Percentiles rank a stretch among this genome's conserved stretches.
phyloP scores from a whole-genome alignment of 2,797 vertebrate species.

The Anableps anableps region DNA sequence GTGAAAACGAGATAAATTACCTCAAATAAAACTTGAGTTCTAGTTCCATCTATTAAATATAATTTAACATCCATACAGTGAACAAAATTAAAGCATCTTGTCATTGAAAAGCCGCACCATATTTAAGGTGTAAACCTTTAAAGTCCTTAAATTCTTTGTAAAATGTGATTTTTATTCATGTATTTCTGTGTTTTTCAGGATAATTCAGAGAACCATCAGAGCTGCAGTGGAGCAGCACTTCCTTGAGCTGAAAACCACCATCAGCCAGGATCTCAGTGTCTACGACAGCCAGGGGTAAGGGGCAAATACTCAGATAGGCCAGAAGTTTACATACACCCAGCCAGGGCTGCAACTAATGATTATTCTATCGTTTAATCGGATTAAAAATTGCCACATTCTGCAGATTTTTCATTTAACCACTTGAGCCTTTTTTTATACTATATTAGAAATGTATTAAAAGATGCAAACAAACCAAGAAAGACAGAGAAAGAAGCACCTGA shows the following conservation, averaged over 20 bases:
- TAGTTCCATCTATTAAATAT: neutral
- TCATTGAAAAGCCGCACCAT: no score
- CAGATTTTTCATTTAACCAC: no score
- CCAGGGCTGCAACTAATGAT: no score
- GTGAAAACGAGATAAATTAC: neutral
- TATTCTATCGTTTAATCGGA: no score
- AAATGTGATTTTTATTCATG: neutral
- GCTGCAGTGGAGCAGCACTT: constrained; percentile 94
- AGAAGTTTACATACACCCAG: neutral
- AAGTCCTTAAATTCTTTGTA: neutral
- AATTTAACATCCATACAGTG: neutral
- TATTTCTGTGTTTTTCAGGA: constrained; percentile 73
- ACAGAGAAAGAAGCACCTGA: neutral
- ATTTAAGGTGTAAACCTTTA: no score
- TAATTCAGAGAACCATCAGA: constrained; percentile 91
- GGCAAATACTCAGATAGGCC: neutral
- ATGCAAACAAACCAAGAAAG: no score
- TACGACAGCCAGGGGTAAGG: constrained; percentile 75
- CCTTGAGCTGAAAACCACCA: constrained; percentile 90
- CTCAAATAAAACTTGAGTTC: neutral
- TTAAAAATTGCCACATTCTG: no score
- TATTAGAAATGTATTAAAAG: no score
- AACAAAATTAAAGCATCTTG: neutral
- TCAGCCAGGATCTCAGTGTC: constrained; percentile 85
- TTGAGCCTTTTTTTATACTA: no score